Base-by-base conservation (phyloP, 2,888 invertebrate species). In the Epirrita christyi region DNA sequence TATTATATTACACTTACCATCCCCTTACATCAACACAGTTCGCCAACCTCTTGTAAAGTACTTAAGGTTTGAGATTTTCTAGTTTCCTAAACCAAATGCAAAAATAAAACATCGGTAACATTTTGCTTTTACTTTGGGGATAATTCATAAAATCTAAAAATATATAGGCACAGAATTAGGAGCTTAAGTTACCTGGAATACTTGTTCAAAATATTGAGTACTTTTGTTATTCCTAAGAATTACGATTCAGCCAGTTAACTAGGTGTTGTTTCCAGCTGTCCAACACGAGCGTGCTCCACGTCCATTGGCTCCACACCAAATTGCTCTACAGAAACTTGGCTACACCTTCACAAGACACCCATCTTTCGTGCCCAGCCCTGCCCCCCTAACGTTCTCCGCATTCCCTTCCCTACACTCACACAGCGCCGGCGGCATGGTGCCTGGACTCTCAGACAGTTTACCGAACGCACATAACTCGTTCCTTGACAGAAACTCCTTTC, bases 271-370 rank as follows among this genome's bases (percentile, higher is more conserved):
- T 54, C 48, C 93, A 98, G 98, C 98, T 58, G 98, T 98, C 14
- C 97, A 98, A 80, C 97, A 98, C 83, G 98, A 98, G 85, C 92
- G 98, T 63, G 97, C 97, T 8, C 97, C 97, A 0, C 93, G 97
- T 42, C 88, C 50, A 3, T 27, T 55, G 42, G 55, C 54, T 9
- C 59, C 59, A 11, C 86, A 75, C 72, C 91, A 70, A 78, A 85
- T 74, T 91, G 93, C 86, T 91, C 70, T 91, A 6, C 85, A 88
- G 45, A 86, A 85, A 63, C 75, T 93, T n/a, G 86, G 90, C 52
- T 92, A 93, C 73, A 88, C 83, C 76, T 86, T 88, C 57, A 60
- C 83, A 6, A 76, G 85, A 8, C 85, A 78, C 34, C 79, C 80
- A 42, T 58, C 77, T 11, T 79, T 81, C 48, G 72, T 84, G 21